Percentiles rank a stretch among this genome's conserved stretches.
Evolutionary conservation across 1,140 invertebrate species (phyloP).

Genomic region (Papilio aristodemus): DNA sequence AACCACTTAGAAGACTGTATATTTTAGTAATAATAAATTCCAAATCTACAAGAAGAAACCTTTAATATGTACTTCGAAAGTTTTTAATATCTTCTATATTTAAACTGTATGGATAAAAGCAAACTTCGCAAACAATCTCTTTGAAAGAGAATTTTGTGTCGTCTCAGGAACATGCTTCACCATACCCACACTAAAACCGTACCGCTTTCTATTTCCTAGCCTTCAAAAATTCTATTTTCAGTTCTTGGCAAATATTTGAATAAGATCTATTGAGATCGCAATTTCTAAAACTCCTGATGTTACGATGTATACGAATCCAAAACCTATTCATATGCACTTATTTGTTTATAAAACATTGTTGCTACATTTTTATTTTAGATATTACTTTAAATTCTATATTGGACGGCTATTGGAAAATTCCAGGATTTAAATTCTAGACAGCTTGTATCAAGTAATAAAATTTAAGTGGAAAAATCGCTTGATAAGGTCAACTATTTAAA

Average conservation of each 20-base stretch:
- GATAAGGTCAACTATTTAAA: too few relatives aligned
- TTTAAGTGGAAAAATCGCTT: too few relatives aligned
- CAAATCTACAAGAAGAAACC: not conserved
- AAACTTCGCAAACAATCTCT: constrained; percentile 2
- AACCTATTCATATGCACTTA: not conserved
- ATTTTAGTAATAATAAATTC: too few relatives aligned
- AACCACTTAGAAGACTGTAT: too few relatives aligned
- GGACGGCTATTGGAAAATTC: too few relatives aligned
- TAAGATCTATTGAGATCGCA: not conserved
- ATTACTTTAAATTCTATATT: too few relatives aligned
- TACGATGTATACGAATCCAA: not conserved
- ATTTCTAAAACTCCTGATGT: not conserved
- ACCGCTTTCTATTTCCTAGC: constrained; percentile 8
- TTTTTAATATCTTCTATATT: not conserved
- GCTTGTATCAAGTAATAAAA: too few relatives aligned
- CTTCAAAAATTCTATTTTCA: constrained; percentile 22
- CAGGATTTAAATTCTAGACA: too few relatives aligned
- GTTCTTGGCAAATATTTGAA: constrained; percentile 18
- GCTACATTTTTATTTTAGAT: too few relatives aligned
- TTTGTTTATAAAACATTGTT: too few relatives aligned
- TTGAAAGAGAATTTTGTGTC: constrained; percentile 24
- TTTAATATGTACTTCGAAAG: not conserved
- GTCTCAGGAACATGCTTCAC: not conserved
- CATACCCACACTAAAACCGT: not conserved
- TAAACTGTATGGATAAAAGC: not conserved